Base-by-base conservation (phyloP, 2,888 invertebrate genomes). In the Stenodera caucasica region DNA sequence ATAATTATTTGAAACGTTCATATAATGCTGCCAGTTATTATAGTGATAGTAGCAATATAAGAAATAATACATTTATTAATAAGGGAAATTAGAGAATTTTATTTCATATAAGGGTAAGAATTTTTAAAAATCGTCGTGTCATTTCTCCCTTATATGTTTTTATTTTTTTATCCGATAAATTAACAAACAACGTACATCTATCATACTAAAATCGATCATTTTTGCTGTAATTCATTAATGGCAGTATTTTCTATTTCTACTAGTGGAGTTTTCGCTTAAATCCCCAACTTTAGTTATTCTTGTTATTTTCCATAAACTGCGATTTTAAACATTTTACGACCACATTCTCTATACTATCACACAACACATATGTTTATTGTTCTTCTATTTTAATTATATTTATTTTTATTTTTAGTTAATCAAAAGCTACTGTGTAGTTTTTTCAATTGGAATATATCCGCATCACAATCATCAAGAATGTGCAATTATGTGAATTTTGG, bases 1-100 rank as follows among this genome's bases (percentile, higher is more conserved):
- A 78, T 69, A 81, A 81, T 68, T 78, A 80, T 65, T 67, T 81
- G 69, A 80, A 82, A 70, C 80, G 83, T 70, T 82, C 83, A 60
- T 82, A 78, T 67, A 78, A 78, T 64, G 73, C 75, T 56, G 78
- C 82, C 69, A 84, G 81, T 77, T 84, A 81, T 75, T 82, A 66
- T 66, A 74, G 73, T 64, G 77, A 77, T 68, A 77, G 77, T 74
- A 75, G 75, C 69, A 77, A 76, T 70, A 59, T 76, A 59, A 72
- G 70, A 72, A 76, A 77, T 65, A 72, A 65, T 63, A 76, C 73
- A 55, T 54, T 63, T 52, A 63, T 61, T 50, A 57, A 49, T 57
- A 54, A 55, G 57, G 59, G 63, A 33, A 60, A 58, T 57, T 63
- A 63, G 52, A 14, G 12, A 18, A 45, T 30, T 8, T 30, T 30